Conservation (phyloP, 2,113 vertebrate species). For the Eurypyga helias region DNA sequence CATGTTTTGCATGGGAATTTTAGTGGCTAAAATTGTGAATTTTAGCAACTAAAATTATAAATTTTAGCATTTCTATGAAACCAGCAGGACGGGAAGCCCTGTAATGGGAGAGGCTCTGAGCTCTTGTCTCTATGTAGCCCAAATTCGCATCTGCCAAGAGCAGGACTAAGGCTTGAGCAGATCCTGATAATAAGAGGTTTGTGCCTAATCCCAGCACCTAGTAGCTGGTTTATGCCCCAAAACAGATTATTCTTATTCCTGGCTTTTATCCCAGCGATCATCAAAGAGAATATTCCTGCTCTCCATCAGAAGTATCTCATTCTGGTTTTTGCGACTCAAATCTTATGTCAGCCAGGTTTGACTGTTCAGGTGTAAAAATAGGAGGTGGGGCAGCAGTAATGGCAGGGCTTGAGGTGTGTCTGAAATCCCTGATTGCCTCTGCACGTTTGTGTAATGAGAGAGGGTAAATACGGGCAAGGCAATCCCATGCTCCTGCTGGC, state of each 20-base stretch:
- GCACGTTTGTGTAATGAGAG: background rate
- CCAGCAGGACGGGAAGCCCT: background rate
- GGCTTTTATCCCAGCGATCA: background rate
- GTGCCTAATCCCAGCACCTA: background rate
- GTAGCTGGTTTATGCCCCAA: background rate
- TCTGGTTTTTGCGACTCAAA: background rate
- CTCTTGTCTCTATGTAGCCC: background rate
- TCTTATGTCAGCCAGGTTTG: background rate
- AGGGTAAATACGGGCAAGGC: background rate
- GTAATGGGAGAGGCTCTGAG: background rate
- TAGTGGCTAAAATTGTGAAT: background rate
- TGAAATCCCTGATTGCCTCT: background rate
- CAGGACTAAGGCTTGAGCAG: background rate
- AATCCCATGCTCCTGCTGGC: background rate
- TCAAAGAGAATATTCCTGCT: background rate
- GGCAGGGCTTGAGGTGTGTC: background rate
- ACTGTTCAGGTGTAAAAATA: background rate
- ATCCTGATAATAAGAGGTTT: background rate
- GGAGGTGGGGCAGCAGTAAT: background rate
- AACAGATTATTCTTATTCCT: background rate
- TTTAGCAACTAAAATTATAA: fast-evolving
- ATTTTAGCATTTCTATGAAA: background rate
- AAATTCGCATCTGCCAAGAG: background rate
- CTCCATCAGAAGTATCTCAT: background rate
- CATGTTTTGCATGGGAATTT: background rate